phyloP scores from a whole-genome alignment of 2,888 invertebrate genomes.

The Acanthacorydalis orientalis region DNA sequence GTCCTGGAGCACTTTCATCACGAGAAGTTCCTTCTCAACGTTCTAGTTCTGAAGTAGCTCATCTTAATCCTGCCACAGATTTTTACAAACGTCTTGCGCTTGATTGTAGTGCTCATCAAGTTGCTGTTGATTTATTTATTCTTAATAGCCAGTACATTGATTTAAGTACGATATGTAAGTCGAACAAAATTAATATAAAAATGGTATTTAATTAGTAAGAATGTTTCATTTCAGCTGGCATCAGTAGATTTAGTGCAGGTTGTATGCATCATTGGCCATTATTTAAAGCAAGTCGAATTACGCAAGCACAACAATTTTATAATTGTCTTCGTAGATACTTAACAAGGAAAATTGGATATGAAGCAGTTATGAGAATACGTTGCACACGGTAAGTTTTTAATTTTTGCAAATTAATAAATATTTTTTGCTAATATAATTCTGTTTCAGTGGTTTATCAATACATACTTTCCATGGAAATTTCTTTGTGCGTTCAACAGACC shows the following conservation, averaged over 20 bases:
- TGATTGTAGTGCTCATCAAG: conserved; percentile 92
- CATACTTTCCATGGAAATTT: conserved; percentile 99
- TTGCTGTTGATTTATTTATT: conserved; percentile 90
- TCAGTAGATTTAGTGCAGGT: conserved; percentile 91
- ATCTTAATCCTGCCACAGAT: conserved; percentile 89
- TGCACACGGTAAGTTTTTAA: conserved; percentile 54
- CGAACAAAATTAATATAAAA: conserved; percentile 2
- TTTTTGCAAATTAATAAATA: conserved; percentile 1
- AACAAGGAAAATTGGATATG: conserved; percentile 93
- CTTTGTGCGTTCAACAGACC: conserved; percentile 94
- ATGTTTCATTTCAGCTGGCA: conserved; percentile 43
- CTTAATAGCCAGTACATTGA: conserved; percentile 88
- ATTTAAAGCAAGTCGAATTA: conserved; percentile 53
- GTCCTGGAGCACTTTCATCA: conserved; percentile 73
- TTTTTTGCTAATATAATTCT: not conserved
- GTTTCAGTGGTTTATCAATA: conserved; percentile 64
- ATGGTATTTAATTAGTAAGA: conserved; percentile 1
- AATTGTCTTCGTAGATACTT: conserved; percentile 74
- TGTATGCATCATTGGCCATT: conserved; percentile 84
- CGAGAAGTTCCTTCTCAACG: conserved; percentile 82
- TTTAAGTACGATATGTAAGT: conserved; percentile 78
- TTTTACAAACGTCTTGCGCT: conserved; percentile 93
- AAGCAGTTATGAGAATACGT: conserved; percentile 94
- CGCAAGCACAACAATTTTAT: conserved; percentile 58
- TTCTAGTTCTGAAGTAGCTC: conserved; percentile 57